phyloP scores from a whole-genome alignment of 2,888 invertebrate genomes.

The Psylliodes chrysocephalus region DNA sequence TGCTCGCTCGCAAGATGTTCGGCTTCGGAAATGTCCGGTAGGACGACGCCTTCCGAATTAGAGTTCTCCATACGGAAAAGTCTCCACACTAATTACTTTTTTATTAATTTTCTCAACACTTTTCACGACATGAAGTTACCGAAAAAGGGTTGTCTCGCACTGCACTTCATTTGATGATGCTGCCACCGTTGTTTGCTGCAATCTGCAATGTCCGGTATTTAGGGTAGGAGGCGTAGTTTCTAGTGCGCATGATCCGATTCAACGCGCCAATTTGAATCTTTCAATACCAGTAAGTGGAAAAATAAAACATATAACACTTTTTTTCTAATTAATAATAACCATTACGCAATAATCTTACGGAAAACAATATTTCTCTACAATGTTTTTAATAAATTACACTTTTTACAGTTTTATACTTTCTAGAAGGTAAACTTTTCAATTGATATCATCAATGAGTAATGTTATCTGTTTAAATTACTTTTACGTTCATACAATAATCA shows the following conservation, averaged over 20 bases:
- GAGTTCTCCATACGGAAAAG: slow-evolving; percentile 63
- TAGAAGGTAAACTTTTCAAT: too few relatives aligned
- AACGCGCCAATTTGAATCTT: slow-evolving; percentile 54
- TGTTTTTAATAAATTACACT: too few relatives aligned
- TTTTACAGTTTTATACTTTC: too few relatives aligned
- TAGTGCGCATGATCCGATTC: slow-evolving; percentile 52
- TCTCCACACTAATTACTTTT: slow-evolving; percentile 35
- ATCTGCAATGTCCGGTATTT: slow-evolving; percentile 54
- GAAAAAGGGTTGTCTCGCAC: slow-evolving; percentile 46
- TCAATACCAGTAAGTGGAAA: background rate
- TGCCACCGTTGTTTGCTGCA: slow-evolving; percentile 55
- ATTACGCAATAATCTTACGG: too few relatives aligned
- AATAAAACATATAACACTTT: too few relatives aligned
- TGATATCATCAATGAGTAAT: too few relatives aligned
- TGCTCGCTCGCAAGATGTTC: slow-evolving; percentile 73
- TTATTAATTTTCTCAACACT: slow-evolving; percentile 33
- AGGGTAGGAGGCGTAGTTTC: slow-evolving; percentile 54
- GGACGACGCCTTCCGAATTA: slow-evolving; percentile 74
- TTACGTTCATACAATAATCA: too few relatives aligned
- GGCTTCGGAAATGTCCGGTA: slow-evolving; percentile 79
- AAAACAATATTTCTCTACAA: too few relatives aligned
- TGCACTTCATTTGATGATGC: slow-evolving; percentile 52
- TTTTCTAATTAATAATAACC: too few relatives aligned
- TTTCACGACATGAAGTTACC: slow-evolving; percentile 33
- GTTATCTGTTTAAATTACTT: too few relatives aligned